Percentiles rank a stretch among this genome's conserved stretches.
phyloP scores from a whole-genome alignment of 2,888 invertebrate species.

The Watsonalla cultraria region DNA sequence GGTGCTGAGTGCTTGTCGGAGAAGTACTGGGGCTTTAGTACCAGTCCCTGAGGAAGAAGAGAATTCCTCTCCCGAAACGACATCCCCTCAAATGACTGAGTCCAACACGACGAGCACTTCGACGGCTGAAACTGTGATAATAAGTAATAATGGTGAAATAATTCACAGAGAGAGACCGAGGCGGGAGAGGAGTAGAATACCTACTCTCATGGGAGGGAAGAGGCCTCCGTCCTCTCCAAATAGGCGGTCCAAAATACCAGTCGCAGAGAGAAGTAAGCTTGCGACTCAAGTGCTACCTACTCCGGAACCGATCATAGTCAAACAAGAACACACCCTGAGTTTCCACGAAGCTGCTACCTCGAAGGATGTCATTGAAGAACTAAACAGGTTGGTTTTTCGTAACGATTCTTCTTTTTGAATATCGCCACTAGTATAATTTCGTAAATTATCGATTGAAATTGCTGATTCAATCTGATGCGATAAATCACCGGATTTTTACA shows the following conservation, averaged over 20 bases:
- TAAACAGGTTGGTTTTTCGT: conserved; percentile 72
- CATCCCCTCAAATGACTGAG: conserved; percentile 81
- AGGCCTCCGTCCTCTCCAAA: conserved; percentile 69
- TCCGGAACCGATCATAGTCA: conserved; percentile 64
- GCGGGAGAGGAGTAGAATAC: conserved; percentile 77
- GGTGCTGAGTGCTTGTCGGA: conserved; percentile 64
- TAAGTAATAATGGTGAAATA: conserved; percentile 77
- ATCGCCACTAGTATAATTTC: too few relatives aligned
- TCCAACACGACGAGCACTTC: conserved; percentile 83
- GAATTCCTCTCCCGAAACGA: conserved; percentile 69
- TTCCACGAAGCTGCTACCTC: conserved; percentile 87
- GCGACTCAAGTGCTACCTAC: conserved; percentile 28
- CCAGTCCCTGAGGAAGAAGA: conserved; percentile 83
- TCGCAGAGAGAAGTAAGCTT: conserved; percentile 44
- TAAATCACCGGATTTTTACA: too few relatives aligned
- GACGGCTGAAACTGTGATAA: conserved; percentile 85
- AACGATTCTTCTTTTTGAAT: not conserved
- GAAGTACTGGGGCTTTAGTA: conserved; percentile 67
- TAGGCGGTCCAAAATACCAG: conserved; percentile 65
- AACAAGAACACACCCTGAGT: conserved; percentile 80
- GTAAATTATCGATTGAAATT: too few relatives aligned
- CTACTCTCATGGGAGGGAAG: conserved; percentile 70
- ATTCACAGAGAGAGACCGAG: conserved; percentile 56
- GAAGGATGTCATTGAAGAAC: conserved; percentile 86
- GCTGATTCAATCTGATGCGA: too few relatives aligned